Evolutionary conservation across 2,888 invertebrate genomes (phyloP), one percentile per base, ranked within the genome.

Genomic region (Drosophila mayaguana): DNA sequence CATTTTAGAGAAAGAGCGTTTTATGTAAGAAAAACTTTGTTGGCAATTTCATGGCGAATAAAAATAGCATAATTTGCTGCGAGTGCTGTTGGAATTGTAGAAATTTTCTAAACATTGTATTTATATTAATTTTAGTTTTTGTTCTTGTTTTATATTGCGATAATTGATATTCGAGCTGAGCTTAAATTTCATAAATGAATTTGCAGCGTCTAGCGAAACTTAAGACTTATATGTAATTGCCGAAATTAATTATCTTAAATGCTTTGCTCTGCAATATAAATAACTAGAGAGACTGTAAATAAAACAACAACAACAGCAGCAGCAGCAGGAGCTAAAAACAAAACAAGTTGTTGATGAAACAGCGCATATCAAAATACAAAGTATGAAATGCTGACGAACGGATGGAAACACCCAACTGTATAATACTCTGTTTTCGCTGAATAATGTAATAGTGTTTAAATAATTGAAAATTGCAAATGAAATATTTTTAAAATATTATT

Each of bases 181-280:
- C 6, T 20, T 34, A 20, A 63, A 32, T 45, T 34, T 12, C 38
- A 32, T 48, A 40, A 5, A 54, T 8, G 48, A 46, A 63, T 36
- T 28, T 36, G 6, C 8, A 11, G 22, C 11, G 20, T 20, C 50
- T 48, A 18, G 28, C 18, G 18, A n/a, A 50, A 32, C 38, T 40
- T 20, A 2, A 22, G 55, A 54, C 60, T 32, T 62, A 32, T 32
- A 56, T 77, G 57, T 72, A 68, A 69, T 71, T 76, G 69, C 18
- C 61, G 22, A 71, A 81, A 76, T 81, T 78, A 89, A 83, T 89
- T 83, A 81, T 64, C 50, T 55, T 64, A 74, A 87, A 89, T 81
- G 68, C 68, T 87, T 69, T 72, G 22, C 57, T 36, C 42, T 69
- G 68, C 56, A 67, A 71, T 83, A 77, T 65, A 83, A 57, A 78